Base-by-base conservation (phyloP, 2,113 vertebrate species). In the Leiothrix lutea region DNA sequence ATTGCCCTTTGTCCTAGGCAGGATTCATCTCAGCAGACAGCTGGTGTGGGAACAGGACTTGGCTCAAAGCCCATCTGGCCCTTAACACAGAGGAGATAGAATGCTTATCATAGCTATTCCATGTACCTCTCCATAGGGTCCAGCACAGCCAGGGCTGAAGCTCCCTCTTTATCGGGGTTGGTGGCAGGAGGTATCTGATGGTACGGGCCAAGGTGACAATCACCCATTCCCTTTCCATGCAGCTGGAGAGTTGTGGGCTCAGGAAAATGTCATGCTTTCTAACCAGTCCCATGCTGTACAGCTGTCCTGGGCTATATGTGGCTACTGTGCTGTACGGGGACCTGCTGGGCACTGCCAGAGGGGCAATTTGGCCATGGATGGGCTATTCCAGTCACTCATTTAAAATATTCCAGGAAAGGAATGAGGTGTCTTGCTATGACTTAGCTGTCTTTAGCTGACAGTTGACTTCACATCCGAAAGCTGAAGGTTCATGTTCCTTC, bases 331-430 rank as follows among this genome's bases (percentile, higher is more conserved):
- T 5, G 0, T 42, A 10, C 42, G 5, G 2, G 58, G 29, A 36
- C 7, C 48, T 17, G 13, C 22, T 58, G 12, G 69, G 45, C 31
- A 5, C 17, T 56, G 54, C 65, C 56, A 44, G 29, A 90, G 5
- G 47, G 56, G 7, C 65, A 45, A 0, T 57, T 71, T 3, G 0
- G 60, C 19, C 45, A 12, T 0, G 0, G 26, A 28, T 2, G 0
- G 48, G 11, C 60, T 81, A 3, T 45, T 64, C 1, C 2, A 58
- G 67, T 66, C 20, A 23, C n/a, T 47, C 7, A 10, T 28, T 72
- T 78, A 25, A 80, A 62, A 40, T 78, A 56, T 8, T 83, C 22
- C 35, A 22, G 56, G 85, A 56, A 60, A 51, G n/a, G 20, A 70
- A 70, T 2, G 5, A 90, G 44, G 6, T 62, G 48, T 70, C 84